Percentiles rank a stretch among this genome's conserved stretches.
Evolutionary conservation across 2,113 vertebrate species (phyloP).

Genomic region (Excalfactoria chinensis): DNA sequence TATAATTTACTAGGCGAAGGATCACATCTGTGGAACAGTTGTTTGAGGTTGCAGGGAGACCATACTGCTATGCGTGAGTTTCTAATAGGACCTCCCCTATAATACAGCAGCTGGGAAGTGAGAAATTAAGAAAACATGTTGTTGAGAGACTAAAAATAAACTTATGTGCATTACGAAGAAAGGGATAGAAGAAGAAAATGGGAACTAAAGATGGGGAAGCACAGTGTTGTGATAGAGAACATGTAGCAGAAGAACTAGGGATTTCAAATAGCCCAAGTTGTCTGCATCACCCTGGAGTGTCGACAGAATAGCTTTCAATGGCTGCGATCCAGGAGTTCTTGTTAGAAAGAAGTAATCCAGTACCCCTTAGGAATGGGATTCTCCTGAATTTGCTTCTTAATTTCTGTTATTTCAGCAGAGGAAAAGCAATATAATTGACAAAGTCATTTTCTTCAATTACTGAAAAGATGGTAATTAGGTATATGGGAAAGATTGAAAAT

Average conservation of each 20-base stretch:
- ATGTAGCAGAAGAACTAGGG: background rate
- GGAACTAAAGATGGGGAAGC: background rate
- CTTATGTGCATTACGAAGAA: background rate
- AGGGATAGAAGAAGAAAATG: background rate
- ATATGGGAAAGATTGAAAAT: background rate
- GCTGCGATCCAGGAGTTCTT: background rate
- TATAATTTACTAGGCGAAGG: slow-evolving; percentile 12
- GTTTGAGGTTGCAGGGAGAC: background rate
- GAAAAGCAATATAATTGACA: background rate
- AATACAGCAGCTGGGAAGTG: slow-evolving; percentile 20
- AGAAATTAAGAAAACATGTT: slow-evolving; percentile 15
- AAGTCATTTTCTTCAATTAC: slow-evolving; percentile 4
- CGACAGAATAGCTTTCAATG: background rate
- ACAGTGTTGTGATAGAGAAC: background rate
- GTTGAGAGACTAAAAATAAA: slow-evolving; percentile 36
- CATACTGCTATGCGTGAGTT: background rate
- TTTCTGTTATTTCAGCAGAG: background rate
- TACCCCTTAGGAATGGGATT: background rate
- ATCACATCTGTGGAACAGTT: background rate
- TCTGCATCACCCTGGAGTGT: background rate
- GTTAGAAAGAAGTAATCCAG: background rate
- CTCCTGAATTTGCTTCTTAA: background rate
- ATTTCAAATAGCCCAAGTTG: background rate
- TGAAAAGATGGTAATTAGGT: background rate
- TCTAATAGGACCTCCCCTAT: background rate